Base-by-base conservation (phyloP, 2,797 vertebrate genomes). In the Bradypodion pumilum region DNA sequence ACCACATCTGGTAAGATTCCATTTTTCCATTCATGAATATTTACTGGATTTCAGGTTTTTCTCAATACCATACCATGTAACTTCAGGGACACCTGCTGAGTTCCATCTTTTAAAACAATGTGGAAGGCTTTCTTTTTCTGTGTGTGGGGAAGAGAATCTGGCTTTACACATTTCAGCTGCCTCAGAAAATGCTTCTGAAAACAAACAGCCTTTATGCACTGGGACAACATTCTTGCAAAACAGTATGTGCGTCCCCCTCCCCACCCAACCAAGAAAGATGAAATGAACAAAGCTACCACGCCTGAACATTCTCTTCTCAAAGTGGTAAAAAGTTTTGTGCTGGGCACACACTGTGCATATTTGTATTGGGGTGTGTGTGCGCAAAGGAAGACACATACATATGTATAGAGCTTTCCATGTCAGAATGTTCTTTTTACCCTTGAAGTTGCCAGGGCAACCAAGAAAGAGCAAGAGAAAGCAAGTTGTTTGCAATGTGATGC, bases 401-500 rank as follows among this genome's bases (percentile, higher is more conserved):
- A 81, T 72, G 59, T 10, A 80, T 9, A 69, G 65, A 83, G 73
- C 91, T 93, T 88, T 89, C 88, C 89, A 94, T 91, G 92, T 89
- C 86, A 90, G 85, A 91, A 76, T 87, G 83, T 88, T 92, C 85
- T 75, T 92, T 93, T 93, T 92, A 83, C 86, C 85, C 88, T 93
- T 62, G 1, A 66, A 66, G 87, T 93, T 89, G 81, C 87, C 88
- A 91, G 52, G 92, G 87, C 83, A 88, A 86, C 80, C 62, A 70
- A 85, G 87, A 84, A 80, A 85, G 78, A 86, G 52, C 88, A 90
- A 86, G 29, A 85, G 25, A 85, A 0, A 0, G 84, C 81, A 86
- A 75, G 46, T 66, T 32, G 80, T 82, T 78, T 70, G 52, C 79
- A 89, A 87, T 72, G 44, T 80, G 76, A 88, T 85, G 32, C 88